Conservation (phyloP, 1,140 invertebrate genomes). For the Kradibia gibbosae region DNA sequence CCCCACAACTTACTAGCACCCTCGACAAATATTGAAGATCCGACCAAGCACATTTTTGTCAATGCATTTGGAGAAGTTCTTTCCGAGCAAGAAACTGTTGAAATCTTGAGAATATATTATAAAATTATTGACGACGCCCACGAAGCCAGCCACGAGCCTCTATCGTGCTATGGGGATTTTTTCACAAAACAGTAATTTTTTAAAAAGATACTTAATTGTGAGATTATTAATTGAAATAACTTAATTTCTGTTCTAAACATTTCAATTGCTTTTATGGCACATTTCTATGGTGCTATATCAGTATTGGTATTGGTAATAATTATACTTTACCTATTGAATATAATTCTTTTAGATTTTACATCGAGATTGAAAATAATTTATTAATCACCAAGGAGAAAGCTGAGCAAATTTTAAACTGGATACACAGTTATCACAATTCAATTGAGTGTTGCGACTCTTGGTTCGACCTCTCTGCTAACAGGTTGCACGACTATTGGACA, state of each 20-base stretch:
- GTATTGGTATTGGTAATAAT: neutral
- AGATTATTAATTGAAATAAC: neutral
- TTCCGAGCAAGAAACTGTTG: constrained; percentile 54
- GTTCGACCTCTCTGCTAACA: constrained; percentile 75
- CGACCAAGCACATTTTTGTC: constrained; percentile 63
- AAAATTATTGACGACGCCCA: constrained; percentile 55
- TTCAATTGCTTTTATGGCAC: too few species aligned
- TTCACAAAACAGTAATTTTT: constrained; percentile 66
- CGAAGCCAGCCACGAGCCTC: constrained; percentile 57
- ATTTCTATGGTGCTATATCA: neutral
- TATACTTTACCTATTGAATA: neutral
- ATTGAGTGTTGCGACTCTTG: constrained; percentile 76
- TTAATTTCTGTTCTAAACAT: neutral
- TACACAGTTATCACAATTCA: constrained; percentile 73
- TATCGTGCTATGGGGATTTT: constrained; percentile 70
- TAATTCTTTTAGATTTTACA: constrained; percentile 59
- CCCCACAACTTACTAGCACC: constrained; percentile 72
- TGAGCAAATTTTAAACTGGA: constrained; percentile 73
- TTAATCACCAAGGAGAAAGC: constrained; percentile 60
- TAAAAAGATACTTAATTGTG: constrained; percentile 12
- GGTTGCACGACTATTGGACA: constrained; percentile 73
- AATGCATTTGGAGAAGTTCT: constrained; percentile 64
- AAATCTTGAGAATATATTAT: constrained; percentile 57
- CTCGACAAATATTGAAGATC: constrained; percentile 55
- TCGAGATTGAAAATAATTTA: constrained; percentile 55